Conservation (phyloP, 2,888 invertebrate genomes). For the Conus canariensis region DNA sequence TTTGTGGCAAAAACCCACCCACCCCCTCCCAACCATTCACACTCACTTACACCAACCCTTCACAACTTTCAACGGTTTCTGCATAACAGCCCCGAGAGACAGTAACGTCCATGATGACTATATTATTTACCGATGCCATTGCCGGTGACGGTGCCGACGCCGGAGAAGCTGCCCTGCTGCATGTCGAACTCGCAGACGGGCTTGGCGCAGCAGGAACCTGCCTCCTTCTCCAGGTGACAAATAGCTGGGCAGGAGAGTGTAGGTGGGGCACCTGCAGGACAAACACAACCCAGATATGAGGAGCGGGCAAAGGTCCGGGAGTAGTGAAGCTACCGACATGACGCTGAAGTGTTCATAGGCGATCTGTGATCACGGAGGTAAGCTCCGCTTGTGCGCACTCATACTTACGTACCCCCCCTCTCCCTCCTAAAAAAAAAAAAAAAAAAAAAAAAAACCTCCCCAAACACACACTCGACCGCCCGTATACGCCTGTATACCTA, state of each 20-base stretch:
- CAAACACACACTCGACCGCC: not conserved
- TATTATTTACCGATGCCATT: conserved; percentile 60
- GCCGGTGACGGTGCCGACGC: conserved; percentile 64
- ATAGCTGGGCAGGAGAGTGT: conserved; percentile 60
- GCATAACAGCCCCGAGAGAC: too few relatives aligned
- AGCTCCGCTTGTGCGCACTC: too few relatives aligned
- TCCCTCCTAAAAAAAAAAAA: too few relatives aligned
- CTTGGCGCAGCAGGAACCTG: conserved; percentile 65
- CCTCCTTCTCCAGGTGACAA: conserved; percentile 61
- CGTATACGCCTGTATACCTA: not conserved
- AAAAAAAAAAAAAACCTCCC: too few relatives aligned
- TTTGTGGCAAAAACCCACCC: too few relatives aligned
- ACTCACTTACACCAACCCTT: too few relatives aligned
- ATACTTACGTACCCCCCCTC: too few relatives aligned
- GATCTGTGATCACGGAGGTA: not conserved
- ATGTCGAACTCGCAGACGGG: conserved; percentile 69
- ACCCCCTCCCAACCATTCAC: too few relatives aligned
- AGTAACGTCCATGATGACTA: too few relatives aligned
- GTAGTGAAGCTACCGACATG: too few relatives aligned
- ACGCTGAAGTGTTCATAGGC: too few relatives aligned
- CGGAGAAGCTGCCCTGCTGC: conserved; percentile 65
- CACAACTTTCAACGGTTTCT: too few relatives aligned
- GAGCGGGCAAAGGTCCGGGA: not conserved
- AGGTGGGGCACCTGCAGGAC: conserved; percentile 60
- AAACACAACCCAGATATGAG: not conserved